phyloP scores from a whole-genome alignment of 2,113 vertebrate species.

The Pomatostomus ruficeps region DNA sequence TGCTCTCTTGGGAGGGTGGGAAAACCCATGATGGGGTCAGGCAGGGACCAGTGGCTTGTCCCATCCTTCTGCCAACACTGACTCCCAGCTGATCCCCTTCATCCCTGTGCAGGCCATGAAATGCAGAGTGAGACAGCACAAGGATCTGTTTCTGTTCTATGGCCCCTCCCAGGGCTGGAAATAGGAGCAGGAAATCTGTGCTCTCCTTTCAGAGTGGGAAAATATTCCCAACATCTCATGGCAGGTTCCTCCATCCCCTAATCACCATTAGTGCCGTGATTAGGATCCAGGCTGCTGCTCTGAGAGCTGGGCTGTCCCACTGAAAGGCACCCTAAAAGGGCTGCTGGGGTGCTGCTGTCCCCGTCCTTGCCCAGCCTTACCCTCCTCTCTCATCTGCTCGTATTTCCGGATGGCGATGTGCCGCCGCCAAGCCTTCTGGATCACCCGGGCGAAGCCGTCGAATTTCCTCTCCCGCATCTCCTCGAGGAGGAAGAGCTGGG shows the following conservation, averaged over 20 bases:
- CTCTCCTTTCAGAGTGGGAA: neutral
- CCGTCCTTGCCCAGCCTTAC: constrained; percentile 38
- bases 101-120: neutral
- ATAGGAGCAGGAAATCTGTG: neutral
- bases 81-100: neutral
- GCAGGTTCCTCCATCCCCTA: fast-evolving
- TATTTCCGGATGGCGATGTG: constrained; percentile 87
- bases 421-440: constrained; percentile 94
- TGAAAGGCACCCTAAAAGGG: neutral
- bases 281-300: neutral
- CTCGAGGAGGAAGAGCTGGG: constrained; percentile 92
- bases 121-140: neutral
- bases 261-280: neutral
- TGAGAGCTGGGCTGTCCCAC: neutral
- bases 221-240: fast-evolving
- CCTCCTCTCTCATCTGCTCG: constrained; percentile 94
- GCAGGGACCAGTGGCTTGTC: neutral
- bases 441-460: constrained; percentile 87
- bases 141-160: neutral
- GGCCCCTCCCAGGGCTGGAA: neutral
- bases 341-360: fast-evolving
- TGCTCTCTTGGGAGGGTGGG: fast-evolving
- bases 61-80: neutral
- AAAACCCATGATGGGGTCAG: neutral
- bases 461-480: constrained; percentile 97